These are phyloP conservation scores for Stigmatopora argus DNA, from an alignment of 2,113 vertebrate genomes.

Conservation along the genomic window DNA sequence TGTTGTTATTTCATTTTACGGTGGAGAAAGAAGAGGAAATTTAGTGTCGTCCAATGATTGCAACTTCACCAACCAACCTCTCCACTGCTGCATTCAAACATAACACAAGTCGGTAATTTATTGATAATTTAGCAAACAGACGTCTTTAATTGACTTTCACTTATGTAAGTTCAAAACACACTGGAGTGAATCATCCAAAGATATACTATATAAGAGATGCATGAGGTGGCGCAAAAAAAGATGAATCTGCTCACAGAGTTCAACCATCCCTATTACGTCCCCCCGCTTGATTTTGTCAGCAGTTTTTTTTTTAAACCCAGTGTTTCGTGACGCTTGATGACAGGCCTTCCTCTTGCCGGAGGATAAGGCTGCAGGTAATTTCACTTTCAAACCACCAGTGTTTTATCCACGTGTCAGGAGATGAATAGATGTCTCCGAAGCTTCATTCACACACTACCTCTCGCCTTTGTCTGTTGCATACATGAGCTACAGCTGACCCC, in stretches of 20 bases:
- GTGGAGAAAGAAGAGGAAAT: too few relatives aligned
- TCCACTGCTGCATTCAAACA: too few relatives aligned
- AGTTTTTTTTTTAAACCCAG: conserved; percentile 40
- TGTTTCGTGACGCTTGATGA: conserved; percentile 44
- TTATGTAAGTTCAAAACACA: background rate
- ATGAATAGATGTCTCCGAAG: conserved; percentile 49
- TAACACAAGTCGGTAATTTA: too few relatives aligned
- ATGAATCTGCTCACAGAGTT: conserved; percentile 27
- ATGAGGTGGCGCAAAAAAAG: conserved; percentile 22
- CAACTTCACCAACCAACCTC: too few relatives aligned
- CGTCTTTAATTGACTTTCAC: background rate
- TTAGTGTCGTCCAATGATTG: too few relatives aligned
- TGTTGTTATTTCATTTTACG: too few relatives aligned
- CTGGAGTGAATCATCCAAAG: background rate
- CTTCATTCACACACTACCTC: conserved; percentile 31
- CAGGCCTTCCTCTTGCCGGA: conserved; percentile 45
- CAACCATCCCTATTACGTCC: conserved; percentile 24
- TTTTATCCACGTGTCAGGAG: conserved; percentile 39
- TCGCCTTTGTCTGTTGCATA: conserved; percentile 46
- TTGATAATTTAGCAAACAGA: background rate
- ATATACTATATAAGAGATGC: background rate
- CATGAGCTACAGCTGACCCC: conserved; percentile 51
- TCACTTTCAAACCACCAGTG: conserved; percentile 46
- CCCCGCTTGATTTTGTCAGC: conserved; percentile 28
- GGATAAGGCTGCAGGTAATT: conserved; percentile 58